Evolutionary conservation across 2,888 invertebrate genomes (phyloP).

Genomic region (Dryococelus australis): DNA sequence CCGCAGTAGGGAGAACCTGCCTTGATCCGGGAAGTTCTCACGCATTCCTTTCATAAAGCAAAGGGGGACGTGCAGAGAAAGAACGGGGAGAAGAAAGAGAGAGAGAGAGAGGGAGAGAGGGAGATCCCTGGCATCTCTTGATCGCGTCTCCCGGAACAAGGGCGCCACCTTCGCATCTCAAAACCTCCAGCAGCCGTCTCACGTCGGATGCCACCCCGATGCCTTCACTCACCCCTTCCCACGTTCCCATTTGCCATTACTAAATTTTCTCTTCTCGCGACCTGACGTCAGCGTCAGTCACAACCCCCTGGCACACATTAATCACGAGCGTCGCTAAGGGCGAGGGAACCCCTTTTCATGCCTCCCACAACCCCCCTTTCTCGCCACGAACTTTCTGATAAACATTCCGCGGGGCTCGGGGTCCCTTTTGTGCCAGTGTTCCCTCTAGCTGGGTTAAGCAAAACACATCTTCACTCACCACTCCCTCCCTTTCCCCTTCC

Average conservation of each 20-base stretch:
- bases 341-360: neutral
- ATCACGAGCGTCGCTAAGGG: neutral
- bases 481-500: neutral
- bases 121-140: neutral
- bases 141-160: neutral
- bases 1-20: neutral
- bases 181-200: neutral
- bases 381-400: neutral
- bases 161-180: neutral
- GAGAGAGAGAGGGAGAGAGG: neutral
- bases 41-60: neutral
- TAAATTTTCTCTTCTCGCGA: neutral
- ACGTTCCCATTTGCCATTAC: neutral
- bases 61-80: neutral
- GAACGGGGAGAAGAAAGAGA: neutral
- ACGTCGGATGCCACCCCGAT: neutral
- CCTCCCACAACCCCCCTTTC: neutral
- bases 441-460: neutral
- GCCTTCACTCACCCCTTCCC: neutral
- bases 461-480: neutral
- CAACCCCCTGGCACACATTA: constrained; percentile 5
- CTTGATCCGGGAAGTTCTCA: neutral
- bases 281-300: neutral
- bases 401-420: neutral
- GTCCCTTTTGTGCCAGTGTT: neutral